Base-by-base conservation (phyloP, 2,113 vertebrate species). In the Stercorarius parasiticus region DNA sequence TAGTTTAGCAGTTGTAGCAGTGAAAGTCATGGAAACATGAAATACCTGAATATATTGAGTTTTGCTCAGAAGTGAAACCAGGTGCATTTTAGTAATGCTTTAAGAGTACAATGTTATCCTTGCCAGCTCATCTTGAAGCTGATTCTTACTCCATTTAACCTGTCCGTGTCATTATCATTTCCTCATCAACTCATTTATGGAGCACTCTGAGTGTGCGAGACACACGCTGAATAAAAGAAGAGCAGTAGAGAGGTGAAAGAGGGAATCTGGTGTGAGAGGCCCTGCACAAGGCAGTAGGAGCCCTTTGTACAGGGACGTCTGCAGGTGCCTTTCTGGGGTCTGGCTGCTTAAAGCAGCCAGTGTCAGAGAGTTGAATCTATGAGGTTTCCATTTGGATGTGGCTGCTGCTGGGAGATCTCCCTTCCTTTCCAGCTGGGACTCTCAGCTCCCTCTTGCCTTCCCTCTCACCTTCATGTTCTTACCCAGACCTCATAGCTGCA, bases 161-260 rank as follows among this genome's bases (percentile, higher is more conserved):
- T 53, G 40, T 17, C 18, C 1, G 1, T 76, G 3, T 38, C 6
- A 12, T 49, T 67, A 26, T 20, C 0, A 0, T 78, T 66, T 66
- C 32, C 40, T 82, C 21, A 45, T 58, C 22, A 26, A 20, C 11
- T 61, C n/a, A 22, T 71, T 82, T 58, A 36, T 40, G 34, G 34
- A 52, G 21, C 36, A 27, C 70, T 64, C 34, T 70, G 76, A 56
- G 25, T 15, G 23, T 22, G 34, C 0, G 4, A 90, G 58, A 40
- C 12, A 4, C 23, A 36, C 0, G 2, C 64, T 65, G 25, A 52
- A 77, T 36, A 10, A 45, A 30, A 49, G 49, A 61, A 53, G 10
- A 30, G 12, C 2, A 1, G 52, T 32, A 1, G 3, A 66, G 65
- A 61, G 5, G 19, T 36, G 58, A 45, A 45, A 72, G 29, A 18